phyloP scores from a whole-genome alignment of 2,888 invertebrate species.

The Aquatica leii region DNA sequence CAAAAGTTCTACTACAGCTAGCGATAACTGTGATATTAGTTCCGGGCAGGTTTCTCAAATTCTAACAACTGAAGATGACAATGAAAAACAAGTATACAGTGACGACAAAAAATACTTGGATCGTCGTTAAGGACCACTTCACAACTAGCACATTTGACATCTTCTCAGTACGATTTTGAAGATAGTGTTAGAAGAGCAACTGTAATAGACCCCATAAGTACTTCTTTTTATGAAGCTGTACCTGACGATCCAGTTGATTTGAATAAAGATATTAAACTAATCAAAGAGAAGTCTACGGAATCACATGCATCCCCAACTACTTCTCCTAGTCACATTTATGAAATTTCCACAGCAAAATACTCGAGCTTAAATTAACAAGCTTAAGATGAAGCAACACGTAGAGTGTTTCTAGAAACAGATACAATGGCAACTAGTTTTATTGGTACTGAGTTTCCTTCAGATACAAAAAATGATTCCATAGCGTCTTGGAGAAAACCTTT shows the following conservation, averaged over 20 bases:
- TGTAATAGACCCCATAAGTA: conserved; percentile 73
- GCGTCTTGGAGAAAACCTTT: conserved; percentile 92
- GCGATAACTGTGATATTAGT: conserved; percentile 72
- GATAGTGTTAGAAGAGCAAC: conserved; percentile 44
- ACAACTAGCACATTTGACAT: conserved; percentile 71
- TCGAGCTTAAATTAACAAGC: conserved; percentile 35
- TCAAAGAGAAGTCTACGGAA: conserved; percentile 71
- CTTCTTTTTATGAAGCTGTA: conserved; percentile 77
- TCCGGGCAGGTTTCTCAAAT: conserved; percentile 67
- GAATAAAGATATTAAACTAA: conserved; percentile 73
- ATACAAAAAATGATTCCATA: conserved; percentile 68
- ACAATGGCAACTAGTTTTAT: conserved; percentile 59
- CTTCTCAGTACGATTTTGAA: conserved; percentile 64
- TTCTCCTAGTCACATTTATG: conserved; percentile 48
- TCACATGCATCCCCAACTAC: conserved; percentile 56
- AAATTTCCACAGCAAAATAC: conserved; percentile 53
- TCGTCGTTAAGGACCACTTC: conserved; percentile 76
- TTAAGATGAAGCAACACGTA: conserved; percentile 28
- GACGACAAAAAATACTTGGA: conserved; percentile 72
- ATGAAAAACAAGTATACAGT: conserved; percentile 58
- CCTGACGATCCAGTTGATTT: conserved; percentile 64
- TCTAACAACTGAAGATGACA: conserved; percentile 50
- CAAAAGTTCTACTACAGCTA: conserved; percentile 69
- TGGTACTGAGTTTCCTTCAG: conserved; percentile 51
- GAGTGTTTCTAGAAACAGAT: conserved; percentile 40